Conservation (phyloP, 2,888 invertebrate species). For the Acleris cristana region DNA sequence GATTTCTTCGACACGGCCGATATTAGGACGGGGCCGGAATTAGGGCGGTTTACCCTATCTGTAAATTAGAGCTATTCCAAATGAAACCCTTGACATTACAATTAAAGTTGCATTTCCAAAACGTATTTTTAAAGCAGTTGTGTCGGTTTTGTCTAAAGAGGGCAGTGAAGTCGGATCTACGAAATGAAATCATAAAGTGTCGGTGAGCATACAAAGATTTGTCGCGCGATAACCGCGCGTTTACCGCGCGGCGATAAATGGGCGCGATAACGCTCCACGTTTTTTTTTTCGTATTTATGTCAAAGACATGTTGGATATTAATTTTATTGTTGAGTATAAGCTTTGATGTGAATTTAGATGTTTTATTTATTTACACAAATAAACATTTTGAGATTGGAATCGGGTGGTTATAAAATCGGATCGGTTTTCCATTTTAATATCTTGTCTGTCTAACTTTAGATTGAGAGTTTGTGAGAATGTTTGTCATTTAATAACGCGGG, state of each 20-base stretch:
- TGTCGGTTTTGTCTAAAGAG: no score
- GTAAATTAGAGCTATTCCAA: no score
- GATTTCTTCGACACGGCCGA: no score
- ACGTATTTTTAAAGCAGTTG: no score
- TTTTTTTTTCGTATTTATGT: slow-evolving; percentile 48
- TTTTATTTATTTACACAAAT: slow-evolving; percentile 1
- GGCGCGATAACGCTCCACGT: slow-evolving; percentile 57
- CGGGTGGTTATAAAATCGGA: background rate
- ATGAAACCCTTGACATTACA: no score
- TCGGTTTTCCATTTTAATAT: no score
- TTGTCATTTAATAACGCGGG: no score
- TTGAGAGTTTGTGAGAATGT: no score
- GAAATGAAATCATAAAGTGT: slow-evolving; percentile 68
- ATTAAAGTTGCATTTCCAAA: no score
- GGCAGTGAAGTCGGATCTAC: slow-evolving; percentile 39
- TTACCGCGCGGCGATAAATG: slow-evolving; percentile 61
- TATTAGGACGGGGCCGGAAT: no score
- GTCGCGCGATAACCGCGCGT: slow-evolving; percentile 60
- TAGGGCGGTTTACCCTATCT: no score
- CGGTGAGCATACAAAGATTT: slow-evolving; percentile 56
- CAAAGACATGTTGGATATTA: slow-evolving; percentile 36
- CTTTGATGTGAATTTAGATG: slow-evolving; percentile 6
- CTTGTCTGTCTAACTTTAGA: no score
- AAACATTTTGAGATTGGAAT: background rate
- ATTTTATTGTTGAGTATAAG: slow-evolving; percentile 7